These are phyloP conservation scores for Genyomyrus donnyi DNA, from an alignment of 2,113 vertebrate genomes.

Conservation along the genomic window DNA sequence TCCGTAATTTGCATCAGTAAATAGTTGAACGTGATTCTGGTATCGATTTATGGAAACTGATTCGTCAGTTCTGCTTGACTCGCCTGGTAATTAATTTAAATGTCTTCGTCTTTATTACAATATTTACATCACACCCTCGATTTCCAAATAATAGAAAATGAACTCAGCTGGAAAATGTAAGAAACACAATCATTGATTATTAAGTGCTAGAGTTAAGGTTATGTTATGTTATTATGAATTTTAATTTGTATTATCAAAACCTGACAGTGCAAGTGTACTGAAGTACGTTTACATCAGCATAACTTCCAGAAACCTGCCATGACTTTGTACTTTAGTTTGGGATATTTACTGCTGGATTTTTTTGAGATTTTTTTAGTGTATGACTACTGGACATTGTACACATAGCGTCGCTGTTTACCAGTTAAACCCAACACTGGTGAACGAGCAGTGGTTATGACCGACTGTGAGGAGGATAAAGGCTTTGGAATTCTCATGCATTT, in stretches of 20 bases:
- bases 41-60: neutral
- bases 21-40: neutral
- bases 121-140: neutral
- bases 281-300: neutral
- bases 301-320: neutral
- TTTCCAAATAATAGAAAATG: neutral
- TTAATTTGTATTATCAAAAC: neutral
- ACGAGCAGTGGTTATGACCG: neutral
- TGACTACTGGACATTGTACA: neutral
- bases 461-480: neutral
- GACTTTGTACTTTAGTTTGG: neutral
- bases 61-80: neutral
- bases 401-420: neutral
- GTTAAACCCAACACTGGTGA: neutral
- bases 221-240: neutral
- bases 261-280: neutral
- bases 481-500: neutral
- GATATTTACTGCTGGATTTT: neutral
- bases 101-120: neutral
- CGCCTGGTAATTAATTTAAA: neutral
- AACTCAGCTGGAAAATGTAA: neutral
- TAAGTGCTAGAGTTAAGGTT: neutral
- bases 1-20: neutral
- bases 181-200: neutral
- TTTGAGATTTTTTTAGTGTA: neutral